These are phyloP conservation scores for Ceyx melanurus DNA, from an alignment of 2,113 vertebrate genomes.

Conservation along the genomic window DNA sequence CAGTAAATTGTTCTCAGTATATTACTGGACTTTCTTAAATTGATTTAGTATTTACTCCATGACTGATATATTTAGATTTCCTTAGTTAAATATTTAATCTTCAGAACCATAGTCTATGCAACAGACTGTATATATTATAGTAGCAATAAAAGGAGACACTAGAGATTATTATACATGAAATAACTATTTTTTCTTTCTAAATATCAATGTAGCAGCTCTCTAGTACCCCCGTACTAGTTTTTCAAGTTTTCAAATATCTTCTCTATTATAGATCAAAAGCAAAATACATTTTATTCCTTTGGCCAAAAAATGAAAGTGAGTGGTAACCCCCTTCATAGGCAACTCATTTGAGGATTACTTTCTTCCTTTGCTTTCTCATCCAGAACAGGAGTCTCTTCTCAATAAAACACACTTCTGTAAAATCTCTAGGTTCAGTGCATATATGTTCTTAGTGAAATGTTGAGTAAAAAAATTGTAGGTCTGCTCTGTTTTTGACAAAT, in stretches of 20 bases:
- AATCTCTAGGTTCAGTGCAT: not conserved
- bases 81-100: constrained; percentile 31
- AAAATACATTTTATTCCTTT: not conserved
- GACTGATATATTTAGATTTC: constrained; percentile 1
- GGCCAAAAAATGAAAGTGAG: not conserved
- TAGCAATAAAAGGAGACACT: not conserved
- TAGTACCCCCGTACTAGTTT: not conserved
- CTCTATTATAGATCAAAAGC: not conserved
- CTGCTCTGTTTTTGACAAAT: constrained; percentile 9
- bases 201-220: not conserved
- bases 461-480: not conserved
- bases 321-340: not conserved
- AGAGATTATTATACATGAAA: not conserved
- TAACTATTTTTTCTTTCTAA: not conserved
- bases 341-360: not conserved
- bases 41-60: not conserved
- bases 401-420: not conserved
- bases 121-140: not conserved
- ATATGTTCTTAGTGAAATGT: not conserved
- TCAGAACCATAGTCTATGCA: not conserved
- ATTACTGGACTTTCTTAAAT: not conserved
- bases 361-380: not conserved
- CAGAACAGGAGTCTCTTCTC: not conserved
- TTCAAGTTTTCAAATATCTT: not conserved
- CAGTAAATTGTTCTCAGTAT: not conserved